Percentiles rank a stretch among this genome's conserved stretches.
Evolutionary conservation across 2,888 invertebrate species (phyloP).

Genomic region (Drosophila leonis): DNA sequence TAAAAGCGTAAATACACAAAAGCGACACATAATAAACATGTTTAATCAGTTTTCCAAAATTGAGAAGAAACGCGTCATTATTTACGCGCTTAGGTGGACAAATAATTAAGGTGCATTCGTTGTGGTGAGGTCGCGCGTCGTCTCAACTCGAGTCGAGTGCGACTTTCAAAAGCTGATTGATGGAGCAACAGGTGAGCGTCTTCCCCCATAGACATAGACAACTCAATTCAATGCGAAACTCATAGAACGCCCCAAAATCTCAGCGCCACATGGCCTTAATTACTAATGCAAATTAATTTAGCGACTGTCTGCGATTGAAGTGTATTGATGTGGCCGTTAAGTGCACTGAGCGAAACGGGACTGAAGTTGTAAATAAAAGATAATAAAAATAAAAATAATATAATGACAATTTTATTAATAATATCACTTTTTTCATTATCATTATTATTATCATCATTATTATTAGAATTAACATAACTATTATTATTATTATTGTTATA

Average conservation of each 20-base stretch:
- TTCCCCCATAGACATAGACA: constrained; percentile 34
- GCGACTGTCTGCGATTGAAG: constrained; percentile 57
- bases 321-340: constrained; percentile 55
- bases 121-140: constrained; percentile 14
- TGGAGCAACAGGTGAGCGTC: constrained; percentile 35
- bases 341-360: constrained; percentile 16
- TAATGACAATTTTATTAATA: not conserved
- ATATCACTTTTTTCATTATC: not conserved
- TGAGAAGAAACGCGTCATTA: constrained; percentile 50
- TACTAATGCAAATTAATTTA: constrained; percentile 75
- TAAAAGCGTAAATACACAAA: constrained; percentile 29
- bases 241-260: constrained; percentile 66
- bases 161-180: constrained; percentile 55
- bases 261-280: constrained; percentile 67
- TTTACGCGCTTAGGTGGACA: constrained; percentile 51
- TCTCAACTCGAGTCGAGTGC: constrained; percentile 23
- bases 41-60: constrained; percentile 29
- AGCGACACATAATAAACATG: constrained; percentile 37
- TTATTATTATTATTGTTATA: not conserved
- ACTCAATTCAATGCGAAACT: constrained; percentile 56
- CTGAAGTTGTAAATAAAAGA: not conserved
- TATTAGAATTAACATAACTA: not conserved
- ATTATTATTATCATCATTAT: not conserved
- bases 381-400: not conserved
- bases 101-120: constrained; percentile 22